phyloP scores from a whole-genome alignment of 1,140 invertebrate species.

The Drosophila cardini region DNA sequence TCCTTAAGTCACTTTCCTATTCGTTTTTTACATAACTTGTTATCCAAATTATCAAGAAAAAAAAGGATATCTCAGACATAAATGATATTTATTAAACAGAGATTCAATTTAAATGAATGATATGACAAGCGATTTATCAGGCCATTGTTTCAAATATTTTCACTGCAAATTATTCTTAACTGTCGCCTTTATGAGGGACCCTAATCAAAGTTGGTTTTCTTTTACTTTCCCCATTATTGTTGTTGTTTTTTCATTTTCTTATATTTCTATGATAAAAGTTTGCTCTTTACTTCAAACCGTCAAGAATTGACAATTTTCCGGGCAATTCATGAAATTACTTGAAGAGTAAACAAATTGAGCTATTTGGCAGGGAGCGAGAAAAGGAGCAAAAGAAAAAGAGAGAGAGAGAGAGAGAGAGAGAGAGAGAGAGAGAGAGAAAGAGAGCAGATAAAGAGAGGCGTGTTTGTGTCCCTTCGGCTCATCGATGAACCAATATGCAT shows the following conservation, averaged over 20 bases:
- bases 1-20: too few relatives aligned
- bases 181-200: not conserved
- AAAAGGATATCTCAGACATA: too few relatives aligned
- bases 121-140: constrained; percentile 4
- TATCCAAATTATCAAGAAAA: too few relatives aligned
- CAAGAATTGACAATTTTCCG: constrained; percentile 9
- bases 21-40: too few relatives aligned
- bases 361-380: too few relatives aligned
- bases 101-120: constrained; percentile 16
- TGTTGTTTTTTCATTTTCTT: not conserved
- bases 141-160: constrained; percentile 6
- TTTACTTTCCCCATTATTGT: too few relatives aligned
- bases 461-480: constrained; percentile 7
- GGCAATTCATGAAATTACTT: constrained; percentile 18
- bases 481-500: constrained; percentile 43
- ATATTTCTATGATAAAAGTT: constrained; percentile 17
- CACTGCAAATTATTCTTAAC: constrained; percentile 1
- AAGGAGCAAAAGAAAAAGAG: too few relatives aligned
- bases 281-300: not conserved
- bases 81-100: not conserved
- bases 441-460: not conserved
- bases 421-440: not conserved
- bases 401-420: not conserved
- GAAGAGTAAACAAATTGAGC: constrained; percentile 3
- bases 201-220: constrained; percentile 13